Base-by-base conservation (phyloP, 2,888 invertebrate species). In the Dasysyrphus albostriatus region DNA sequence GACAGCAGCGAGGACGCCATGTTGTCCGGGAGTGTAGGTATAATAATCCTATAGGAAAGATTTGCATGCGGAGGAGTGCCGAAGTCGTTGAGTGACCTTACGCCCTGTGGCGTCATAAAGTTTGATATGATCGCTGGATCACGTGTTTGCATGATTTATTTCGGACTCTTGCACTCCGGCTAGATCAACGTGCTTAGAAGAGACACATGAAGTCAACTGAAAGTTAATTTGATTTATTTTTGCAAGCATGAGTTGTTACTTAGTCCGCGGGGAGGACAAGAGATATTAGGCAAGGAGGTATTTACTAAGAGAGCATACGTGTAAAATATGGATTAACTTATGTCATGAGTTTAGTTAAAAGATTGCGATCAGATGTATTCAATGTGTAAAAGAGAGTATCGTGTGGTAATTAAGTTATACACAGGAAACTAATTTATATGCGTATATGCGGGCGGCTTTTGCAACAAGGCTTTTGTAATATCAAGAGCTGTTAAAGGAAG, bases 111-210 rank as follows among this genome's bases (percentile, higher is more conserved):
- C 87, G 78, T 87, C 87, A 87, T 79, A 83, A 76, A 51, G 72
- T 58, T 82, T 72, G 78, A 78, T 78, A 75, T 70, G 70, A 83
- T 82, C 87, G 73, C 24, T 54, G 70, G 78, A 87, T 87, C 87
- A 87, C 82, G 82, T 83, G 87, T 87, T 83, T 78, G 87, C 78
- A 75, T 83, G 87, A 87, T 87, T 87, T 87, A 83, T 87, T 87
- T 81, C 69, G 77, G 77, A 47, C 49, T 85, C 47, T 79, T 81
- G 70, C 56, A 72, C 56, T 69, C 19, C 42, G 14, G 24, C 61
- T 61, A 42, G 61, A 63, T 37, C 54, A 54, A 34, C 29, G 39
- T 56, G 47, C 34, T 37, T 58, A 75, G 78, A 75, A 51, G 70
- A 78, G 78, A 72, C 75, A 87, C 70, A 58, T 75, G 74, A 34